Base-by-base conservation (phyloP, 2,113 vertebrate genomes). In the Toxotes chatareus region DNA sequence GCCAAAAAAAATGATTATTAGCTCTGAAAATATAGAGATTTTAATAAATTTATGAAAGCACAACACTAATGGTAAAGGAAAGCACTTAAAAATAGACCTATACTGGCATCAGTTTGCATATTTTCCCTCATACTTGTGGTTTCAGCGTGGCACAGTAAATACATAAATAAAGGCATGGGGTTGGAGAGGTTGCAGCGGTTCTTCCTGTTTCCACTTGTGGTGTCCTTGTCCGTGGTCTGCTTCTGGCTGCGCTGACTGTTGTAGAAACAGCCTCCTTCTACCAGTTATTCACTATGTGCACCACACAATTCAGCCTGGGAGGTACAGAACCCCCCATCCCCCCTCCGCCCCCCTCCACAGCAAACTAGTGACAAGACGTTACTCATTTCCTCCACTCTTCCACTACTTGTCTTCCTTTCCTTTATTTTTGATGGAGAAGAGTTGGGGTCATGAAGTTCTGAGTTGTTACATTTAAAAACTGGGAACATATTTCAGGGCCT, bases 141-240 rank as follows among this genome's bases (percentile, higher is more conserved):
- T 86, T 86, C 3, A 76, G 68, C n/a, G 49, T 86, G 89, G 86
- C 80, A 82, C 77, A 83, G 82, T 82, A 88, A 89, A 85, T 91
- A 87, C 80, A 92, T 88, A 93, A 93, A 93, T 91, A 90, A 93
- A 86, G 84, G 44, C 83, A 82, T 60, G 31, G 57, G 74, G 44
- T 80, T 93, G 82, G 59, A 86, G 75, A 83, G 64, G 76, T 82
- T 88, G 82, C 83, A 88, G 76, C 47, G 84, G 64, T 83, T 87
- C 86, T 91, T 92, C 89, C 90, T 91, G 86, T 94, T 94, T 94
- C 93, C 91, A 94, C 88, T 94, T 89, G 92, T 91, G 93, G 92
- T 92, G 88, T 93, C 83, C 88, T 78, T 90, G 87, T 90, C 84
- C 76, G 70, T 84, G 90, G 87, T 89, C 74, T 85, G 82, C 70